Evolutionary conservation across 2,888 invertebrate genomes (phyloP), one percentile per base, ranked within the genome.

Genomic region (Macrophya annulata): DNA sequence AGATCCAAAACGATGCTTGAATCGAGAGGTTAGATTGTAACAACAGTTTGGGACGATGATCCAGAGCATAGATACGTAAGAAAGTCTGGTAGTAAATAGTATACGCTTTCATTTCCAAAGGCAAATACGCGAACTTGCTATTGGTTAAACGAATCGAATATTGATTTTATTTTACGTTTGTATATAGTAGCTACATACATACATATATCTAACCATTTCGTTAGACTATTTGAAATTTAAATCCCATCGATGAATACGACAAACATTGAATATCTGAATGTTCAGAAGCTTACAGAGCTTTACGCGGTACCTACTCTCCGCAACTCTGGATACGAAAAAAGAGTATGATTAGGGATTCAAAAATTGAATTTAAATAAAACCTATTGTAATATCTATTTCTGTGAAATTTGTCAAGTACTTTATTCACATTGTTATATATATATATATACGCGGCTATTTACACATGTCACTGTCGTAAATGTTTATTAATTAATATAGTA

Each of bases 261-360:
- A 55, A 77, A 77, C 77, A 31, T 31, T 31, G 77, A 37, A 77
- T 55, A 51, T 77, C 31, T 51, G 55, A 77, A 51, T 51, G 55
- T 55, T 17, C 12, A 37, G 15, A 51, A 51, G n/a, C n/a, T 55
- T 9, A 48, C 37, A 4, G 37, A 37, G 68, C 15, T 25, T 68
- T 25, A 68, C 5, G 37, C 62, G 62, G 21, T 62, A 37, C 68
- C 31, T 25, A 55, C 15, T 17, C 55, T 4, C n/a, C 21, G 40
- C 71, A 43, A n/a, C 40, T 72, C 40, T 72, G 40, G 8, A 21
- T n/a, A 72, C 17, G 21, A 31, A 31, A 25, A 21, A 21, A 62
- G 62, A 62, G 25, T 25, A 12, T 62, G 62, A 62, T 25, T 25
- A 8, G 21, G 21, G 25, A 9, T 62, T 62, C 62, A 12, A 25